Evolutionary conservation across 2,888 invertebrate genomes (phyloP).

Genomic region (Lymantria dispar): DNA sequence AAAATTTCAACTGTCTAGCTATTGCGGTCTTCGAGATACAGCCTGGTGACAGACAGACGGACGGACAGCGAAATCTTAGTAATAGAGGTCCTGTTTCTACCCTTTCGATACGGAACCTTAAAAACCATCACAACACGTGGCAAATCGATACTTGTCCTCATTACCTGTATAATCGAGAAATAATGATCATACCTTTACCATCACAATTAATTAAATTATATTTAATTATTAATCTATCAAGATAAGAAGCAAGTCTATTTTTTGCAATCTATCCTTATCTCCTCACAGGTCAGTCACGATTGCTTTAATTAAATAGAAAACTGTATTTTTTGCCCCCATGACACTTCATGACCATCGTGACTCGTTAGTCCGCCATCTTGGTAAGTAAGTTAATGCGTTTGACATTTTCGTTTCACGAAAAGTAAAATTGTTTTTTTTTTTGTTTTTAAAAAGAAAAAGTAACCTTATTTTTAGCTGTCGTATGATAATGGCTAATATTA

Average conservation of each 20-base stretch:
- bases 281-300: constrained; percentile 26
- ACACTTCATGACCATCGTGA: constrained; percentile 43
- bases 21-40: too few species aligned
- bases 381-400: constrained; percentile 57
- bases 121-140: too few species aligned
- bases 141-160: too few species aligned
- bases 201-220: neutral
- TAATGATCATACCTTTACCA: neutral
- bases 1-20: too few species aligned
- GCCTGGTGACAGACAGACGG: too few species aligned
- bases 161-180: neutral
- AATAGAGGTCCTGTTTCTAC: too few species aligned
- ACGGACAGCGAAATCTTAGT: too few species aligned
- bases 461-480: neutral
- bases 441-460: neutral
- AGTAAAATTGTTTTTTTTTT: neutral
- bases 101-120: too few species aligned
- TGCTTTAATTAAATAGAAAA: constrained; percentile 29
- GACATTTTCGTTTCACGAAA: constrained; percentile 47
- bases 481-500: too few species aligned
- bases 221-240: neutral
- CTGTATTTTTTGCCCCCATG: constrained; percentile 32
- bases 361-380: constrained; percentile 33
- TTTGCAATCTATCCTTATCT: constrained; percentile 19
- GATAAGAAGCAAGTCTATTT: constrained; percentile 1